Evolutionary conservation across 2,888 invertebrate genomes (phyloP).

Genomic region (Harmothoe impar): DNA sequence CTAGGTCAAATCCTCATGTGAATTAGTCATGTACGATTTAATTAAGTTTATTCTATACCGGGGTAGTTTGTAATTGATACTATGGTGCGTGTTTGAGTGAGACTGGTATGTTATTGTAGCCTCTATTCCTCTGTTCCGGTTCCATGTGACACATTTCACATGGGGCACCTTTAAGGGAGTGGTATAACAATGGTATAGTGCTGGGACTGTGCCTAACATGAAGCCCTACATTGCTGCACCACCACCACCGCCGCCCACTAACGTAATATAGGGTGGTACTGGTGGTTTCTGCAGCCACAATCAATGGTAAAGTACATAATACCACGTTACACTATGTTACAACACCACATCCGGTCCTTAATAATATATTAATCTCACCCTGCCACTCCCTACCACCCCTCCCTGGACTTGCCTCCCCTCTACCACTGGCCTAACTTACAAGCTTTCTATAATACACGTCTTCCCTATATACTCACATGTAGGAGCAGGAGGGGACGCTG

Average conservation of each 20-base stretch:
- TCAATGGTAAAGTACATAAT: slow-evolving; percentile 6
- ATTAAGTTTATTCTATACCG: not conserved
- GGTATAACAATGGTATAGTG: too few relatives aligned
- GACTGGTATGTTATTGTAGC: too few relatives aligned
- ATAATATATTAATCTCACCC: slow-evolving; percentile 25
- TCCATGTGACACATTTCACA: too few relatives aligned
- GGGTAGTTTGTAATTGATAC: not conserved
- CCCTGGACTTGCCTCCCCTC: not conserved
- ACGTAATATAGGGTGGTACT: too few relatives aligned
- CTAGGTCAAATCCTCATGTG: not conserved
- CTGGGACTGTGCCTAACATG: too few relatives aligned
- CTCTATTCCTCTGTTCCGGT: too few relatives aligned
- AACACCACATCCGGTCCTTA: slow-evolving; percentile 43
- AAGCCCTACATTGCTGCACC: too few relatives aligned
- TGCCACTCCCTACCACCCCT: too few relatives aligned
- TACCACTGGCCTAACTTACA: not conserved
- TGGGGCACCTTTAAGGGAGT: too few relatives aligned
- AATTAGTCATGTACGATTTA: not conserved
- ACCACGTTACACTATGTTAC: slow-evolving; percentile 2
- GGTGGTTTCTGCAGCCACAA: not conserved
- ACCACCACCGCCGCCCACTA: too few relatives aligned
- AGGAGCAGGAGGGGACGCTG: too few relatives aligned
- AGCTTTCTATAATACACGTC: not conserved
- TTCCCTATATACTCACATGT: not conserved
- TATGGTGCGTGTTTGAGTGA: too few relatives aligned